Conservation (phyloP, 2,888 invertebrate genomes). For the Endotricha flammealis region DNA sequence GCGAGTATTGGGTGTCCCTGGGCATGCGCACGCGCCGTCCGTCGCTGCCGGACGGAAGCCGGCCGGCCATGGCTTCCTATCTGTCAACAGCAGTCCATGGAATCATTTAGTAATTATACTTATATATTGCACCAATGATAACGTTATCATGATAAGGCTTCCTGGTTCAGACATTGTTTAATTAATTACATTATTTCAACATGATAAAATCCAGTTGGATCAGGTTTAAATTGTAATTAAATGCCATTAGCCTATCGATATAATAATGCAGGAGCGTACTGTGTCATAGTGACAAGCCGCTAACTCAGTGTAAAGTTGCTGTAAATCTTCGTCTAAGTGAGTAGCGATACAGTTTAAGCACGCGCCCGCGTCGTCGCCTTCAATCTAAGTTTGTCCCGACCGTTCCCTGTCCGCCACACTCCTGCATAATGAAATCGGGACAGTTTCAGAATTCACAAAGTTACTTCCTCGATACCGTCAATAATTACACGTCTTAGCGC, state of each 20-base stretch:
- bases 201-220: too few species aligned
- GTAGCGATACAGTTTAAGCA: slow-evolving; percentile 66
- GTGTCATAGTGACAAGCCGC: slow-evolving; percentile 26
- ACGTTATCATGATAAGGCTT: slow-evolving; percentile 72
- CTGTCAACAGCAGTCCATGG: slow-evolving; percentile 37
- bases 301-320: slow-evolving; percentile 45
- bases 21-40: slow-evolving; percentile 61
- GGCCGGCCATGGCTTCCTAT: slow-evolving; percentile 52
- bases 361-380: slow-evolving; percentile 67
- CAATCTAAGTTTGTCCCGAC: slow-evolving; percentile 72
- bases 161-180: too few species aligned
- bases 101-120: too few species aligned
- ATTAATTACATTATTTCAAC: too few species aligned
- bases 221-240: too few species aligned
- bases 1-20: slow-evolving; percentile 40
- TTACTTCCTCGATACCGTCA: slow-evolving; percentile 49
- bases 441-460: slow-evolving; percentile 54
- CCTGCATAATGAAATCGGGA: slow-evolving; percentile 69
- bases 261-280: slow-evolving; percentile 15
- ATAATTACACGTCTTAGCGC: slow-evolving; percentile 51
- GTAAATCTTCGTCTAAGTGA: slow-evolving; percentile 65
- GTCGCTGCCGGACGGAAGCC: too few species aligned
- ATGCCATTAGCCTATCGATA: too few species aligned
- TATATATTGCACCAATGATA: too few species aligned
- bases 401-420: slow-evolving; percentile 60